Percentiles rank a stretch among this genome's conserved stretches.
Conservation (phyloP, 2,113 vertebrate species). For the Pao palembangensis region DNA sequence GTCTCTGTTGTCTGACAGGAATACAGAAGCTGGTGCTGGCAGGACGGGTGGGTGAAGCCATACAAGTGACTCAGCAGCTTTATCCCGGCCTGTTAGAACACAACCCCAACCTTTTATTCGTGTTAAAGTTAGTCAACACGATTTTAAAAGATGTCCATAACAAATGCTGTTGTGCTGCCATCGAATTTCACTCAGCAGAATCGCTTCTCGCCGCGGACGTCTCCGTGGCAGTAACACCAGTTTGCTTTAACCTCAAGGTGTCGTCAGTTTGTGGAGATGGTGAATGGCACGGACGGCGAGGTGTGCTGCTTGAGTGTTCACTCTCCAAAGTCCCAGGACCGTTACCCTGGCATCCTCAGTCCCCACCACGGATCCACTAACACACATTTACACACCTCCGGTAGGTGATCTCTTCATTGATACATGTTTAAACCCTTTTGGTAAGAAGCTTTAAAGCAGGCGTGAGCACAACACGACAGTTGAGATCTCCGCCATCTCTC, state of each 20-base stretch:
- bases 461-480: too few relatives aligned
- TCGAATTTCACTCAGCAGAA: background rate
- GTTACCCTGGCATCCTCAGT: constrained; percentile 88
- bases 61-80: constrained; percentile 92
- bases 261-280: constrained; percentile 99
- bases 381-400: constrained; percentile 84
- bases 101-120: constrained; percentile 97
- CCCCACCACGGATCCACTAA: constrained; percentile 87
- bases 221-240: background rate
- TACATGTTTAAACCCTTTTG: background rate
- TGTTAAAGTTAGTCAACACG: constrained; percentile 89
- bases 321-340: constrained; percentile 95
- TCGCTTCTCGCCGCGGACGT: background rate
- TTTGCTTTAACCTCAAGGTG: constrained; percentile 72
- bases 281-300: constrained; percentile 97
- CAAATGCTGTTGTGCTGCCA: too few relatives aligned
- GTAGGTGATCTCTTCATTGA: constrained; percentile 55
- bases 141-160: background rate
- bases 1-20: constrained; percentile 71
- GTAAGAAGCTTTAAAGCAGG: background rate
- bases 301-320: constrained; percentile 88
- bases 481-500: background rate
- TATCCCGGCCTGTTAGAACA: constrained; percentile 94
- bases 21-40: constrained; percentile 98
- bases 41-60: constrained; percentile 94